A percentile compares a stretch with the other conserved stretches of the same genome.
Conservation (phyloP, 2,113 vertebrate species). For the Dinomys branickii region DNA sequence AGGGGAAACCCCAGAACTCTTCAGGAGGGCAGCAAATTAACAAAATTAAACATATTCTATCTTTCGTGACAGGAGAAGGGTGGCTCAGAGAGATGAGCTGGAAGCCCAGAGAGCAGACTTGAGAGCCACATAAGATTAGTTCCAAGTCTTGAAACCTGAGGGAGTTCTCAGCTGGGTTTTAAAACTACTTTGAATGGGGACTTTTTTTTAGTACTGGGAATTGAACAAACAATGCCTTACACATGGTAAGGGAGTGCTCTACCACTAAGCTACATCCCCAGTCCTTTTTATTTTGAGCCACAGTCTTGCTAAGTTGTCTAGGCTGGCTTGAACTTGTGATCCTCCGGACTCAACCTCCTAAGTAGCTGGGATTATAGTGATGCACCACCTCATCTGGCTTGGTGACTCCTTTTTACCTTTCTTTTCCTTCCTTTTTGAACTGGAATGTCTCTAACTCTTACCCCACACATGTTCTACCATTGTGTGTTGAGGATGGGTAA, state of each 20-base stretch:
- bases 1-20: neutral
- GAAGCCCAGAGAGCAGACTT: neutral
- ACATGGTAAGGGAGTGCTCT: neutral
- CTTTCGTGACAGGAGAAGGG: neutral
- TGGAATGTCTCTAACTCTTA: neutral
- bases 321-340: neutral
- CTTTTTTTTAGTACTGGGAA: neutral
- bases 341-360: neutral
- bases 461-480: neutral
- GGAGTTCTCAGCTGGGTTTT: neutral
- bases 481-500: neutral
- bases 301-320: neutral
- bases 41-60: conserved; percentile 11
- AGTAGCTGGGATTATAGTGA: neutral
- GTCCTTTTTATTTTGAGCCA: neutral
- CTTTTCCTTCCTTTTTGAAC: neutral
- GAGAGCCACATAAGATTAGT: neutral
- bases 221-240: neutral
- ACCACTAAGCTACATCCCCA: neutral
- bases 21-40: neutral
- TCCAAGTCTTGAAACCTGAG: neutral
- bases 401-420: neutral
- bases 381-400: neutral
- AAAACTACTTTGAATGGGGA: neutral
- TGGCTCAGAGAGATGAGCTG: neutral